Percentiles rank a stretch among this genome's conserved stretches.
Conservation (phyloP, 1,140 invertebrate genomes). For the Aphis gossypii region DNA sequence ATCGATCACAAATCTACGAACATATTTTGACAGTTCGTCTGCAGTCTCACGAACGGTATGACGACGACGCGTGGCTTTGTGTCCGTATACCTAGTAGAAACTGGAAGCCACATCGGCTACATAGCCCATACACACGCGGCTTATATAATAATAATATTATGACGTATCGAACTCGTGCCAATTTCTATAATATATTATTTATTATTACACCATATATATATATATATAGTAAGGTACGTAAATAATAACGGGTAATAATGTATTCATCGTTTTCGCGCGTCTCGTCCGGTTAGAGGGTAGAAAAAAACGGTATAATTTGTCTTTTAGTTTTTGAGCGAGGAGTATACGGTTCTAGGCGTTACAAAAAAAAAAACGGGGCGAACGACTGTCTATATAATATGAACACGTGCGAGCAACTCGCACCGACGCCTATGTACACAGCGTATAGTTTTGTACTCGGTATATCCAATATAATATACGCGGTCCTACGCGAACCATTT, state of each 20-base stretch:
- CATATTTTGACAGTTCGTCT: background rate
- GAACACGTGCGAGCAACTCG: background rate
- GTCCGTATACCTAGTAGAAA: background rate
- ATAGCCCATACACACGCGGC: background rate
- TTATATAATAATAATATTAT: background rate
- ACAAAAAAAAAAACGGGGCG: background rate
- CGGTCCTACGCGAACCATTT: background rate
- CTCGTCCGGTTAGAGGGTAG: background rate
- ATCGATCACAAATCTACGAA: background rate
- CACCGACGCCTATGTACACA: background rate
- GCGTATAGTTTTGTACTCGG: background rate
- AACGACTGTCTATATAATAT: slow-evolving; percentile 11
- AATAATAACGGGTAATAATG: background rate
- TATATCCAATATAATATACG: too few species aligned
- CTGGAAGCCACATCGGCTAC: background rate
- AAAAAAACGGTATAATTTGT: slow-evolving; percentile 25
- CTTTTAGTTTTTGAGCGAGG: background rate
- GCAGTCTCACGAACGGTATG: background rate
- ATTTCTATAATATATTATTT: background rate
- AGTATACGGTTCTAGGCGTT: background rate
- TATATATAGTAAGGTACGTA: background rate
- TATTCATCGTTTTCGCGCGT: background rate
- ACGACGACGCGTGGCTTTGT: too few species aligned
- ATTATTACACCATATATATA: too few species aligned
- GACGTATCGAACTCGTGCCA: background rate